Evolutionary conservation across 1,140 invertebrate genomes (phyloP), one percentile per base, ranked within the genome.

Genomic region (Drosophila yakuba): DNA sequence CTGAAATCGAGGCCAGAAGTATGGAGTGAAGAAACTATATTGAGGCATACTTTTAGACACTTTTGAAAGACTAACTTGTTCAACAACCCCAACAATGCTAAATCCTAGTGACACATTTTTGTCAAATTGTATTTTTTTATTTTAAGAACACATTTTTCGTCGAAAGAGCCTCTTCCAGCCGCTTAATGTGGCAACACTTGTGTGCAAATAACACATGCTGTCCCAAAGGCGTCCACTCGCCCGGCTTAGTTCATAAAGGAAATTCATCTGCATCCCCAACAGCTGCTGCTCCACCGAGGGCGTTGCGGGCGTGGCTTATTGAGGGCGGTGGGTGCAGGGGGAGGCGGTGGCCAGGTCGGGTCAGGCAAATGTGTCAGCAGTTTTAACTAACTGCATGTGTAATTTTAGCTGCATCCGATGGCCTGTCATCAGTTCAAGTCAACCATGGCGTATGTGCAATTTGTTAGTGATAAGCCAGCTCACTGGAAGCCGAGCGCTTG

Each of bases 351-450:
- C 2, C n/a, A 28, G 41, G 32, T 28, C 38, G 32, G 64, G 64
- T 68, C 64, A 54, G 64, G 64, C 45, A 66, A 76, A 76, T 67
- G 81, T 85, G 77, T 62, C 81, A 84, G 76, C 66, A 80, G 51
- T 56, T 77, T 75, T 61, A 75, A 64, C 67, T 56, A 60, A 58
- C 77, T 71, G 68, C 62, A 58, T 57, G 78, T 66, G 81, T 80
- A 85, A 85, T 85, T 85, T 85, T 78, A 84, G 81, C 43, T 74
- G 78, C 74, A 66, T 61, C 59, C 60, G 44, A 63, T 66, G 69
- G 56, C 63, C 78, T 78, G 68, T 78, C 81, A 85, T 85, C 78
- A 78, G 81, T 78, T 81, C 51, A 61, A 74, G 68, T 78, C 79
- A 83, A 57, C 44, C 57, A 56, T 63, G 74, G 48, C 62, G 74